A percentile compares a stretch with the other conserved stretches of the same genome.
Evolutionary conservation across 2,113 vertebrate genomes (phyloP).

Genomic region (Pleuronectes platessa): DNA sequence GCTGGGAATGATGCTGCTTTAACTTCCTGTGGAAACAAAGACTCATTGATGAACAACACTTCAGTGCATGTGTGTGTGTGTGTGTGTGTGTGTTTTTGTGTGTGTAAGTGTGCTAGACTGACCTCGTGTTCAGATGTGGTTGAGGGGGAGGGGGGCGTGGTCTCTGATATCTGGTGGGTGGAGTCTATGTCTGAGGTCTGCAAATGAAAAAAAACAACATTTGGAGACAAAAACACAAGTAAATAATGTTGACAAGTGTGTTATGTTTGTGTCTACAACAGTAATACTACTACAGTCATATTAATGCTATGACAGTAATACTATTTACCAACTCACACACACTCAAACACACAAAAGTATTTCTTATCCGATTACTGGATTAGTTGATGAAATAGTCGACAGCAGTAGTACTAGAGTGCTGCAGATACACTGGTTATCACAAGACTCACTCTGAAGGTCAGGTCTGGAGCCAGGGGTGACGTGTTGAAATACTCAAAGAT

Average conservation of each 20-base stretch:
- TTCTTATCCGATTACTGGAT: no score
- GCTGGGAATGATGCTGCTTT: conserved; percentile 80
- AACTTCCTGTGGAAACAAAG: conserved; percentile 82
- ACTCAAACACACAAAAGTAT: no score
- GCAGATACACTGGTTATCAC: neutral
- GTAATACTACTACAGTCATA: no score
- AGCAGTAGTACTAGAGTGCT: neutral
- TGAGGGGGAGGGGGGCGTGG: conserved; percentile 79
- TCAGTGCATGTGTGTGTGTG: neutral
- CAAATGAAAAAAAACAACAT: conserved; percentile 1
- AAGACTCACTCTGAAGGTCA: conserved; percentile 93
- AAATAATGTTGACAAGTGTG: neutral
- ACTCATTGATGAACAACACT: neutral
- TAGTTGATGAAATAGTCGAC: no score
- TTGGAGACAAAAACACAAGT: no score
- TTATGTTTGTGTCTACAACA: no score
- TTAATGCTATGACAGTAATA: no score
- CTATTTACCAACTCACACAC: no score
- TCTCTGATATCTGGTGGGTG: conserved; percentile 82
- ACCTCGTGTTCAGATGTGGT: conserved; percentile 84
- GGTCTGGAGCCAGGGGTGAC: conserved; percentile 92
- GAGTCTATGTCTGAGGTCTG: conserved; percentile 88
- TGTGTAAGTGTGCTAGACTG: neutral
- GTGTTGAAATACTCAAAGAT: conserved; percentile 99
- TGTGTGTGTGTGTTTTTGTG: neutral